These are phyloP conservation scores for Atethmia centrago DNA, from an alignment of 2,888 invertebrate genomes.

Conservation along the genomic window DNA sequence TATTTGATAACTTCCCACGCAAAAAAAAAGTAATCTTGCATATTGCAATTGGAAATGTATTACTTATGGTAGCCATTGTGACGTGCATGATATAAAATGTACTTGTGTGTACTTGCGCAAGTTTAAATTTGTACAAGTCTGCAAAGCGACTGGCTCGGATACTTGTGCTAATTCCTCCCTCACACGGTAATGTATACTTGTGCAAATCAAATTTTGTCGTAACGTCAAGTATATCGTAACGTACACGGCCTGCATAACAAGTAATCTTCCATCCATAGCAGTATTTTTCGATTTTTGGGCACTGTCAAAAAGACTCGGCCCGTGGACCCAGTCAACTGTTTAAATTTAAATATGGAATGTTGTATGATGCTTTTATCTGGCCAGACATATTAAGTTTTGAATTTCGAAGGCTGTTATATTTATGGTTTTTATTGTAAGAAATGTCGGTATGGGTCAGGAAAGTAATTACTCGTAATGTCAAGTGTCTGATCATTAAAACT, in stretches of 20 bases:
- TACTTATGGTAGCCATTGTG: no score
- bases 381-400: not conserved
- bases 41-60: slow-evolving; percentile 2
- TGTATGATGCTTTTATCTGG: slow-evolving; percentile 12
- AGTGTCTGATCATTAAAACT: not conserved
- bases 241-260: not conserved
- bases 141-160: no score
- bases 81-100: no score
- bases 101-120: no score
- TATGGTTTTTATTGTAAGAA: not conserved
- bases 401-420: not conserved
- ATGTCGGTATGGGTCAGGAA: not conserved
- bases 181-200: no score
- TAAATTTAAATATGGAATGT: slow-evolving; percentile 26
- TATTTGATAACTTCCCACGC: no score
- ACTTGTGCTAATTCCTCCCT: no score
- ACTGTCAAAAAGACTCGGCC: slow-evolving; percentile 2
- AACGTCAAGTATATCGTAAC: no score
- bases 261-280: not conserved
- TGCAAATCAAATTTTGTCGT: no score
- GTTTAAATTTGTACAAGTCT: no score
- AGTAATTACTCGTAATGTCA: no score
- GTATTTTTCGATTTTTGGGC: not conserved
- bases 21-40: not conserved
- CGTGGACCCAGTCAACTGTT: not conserved